Evolutionary conservation across 2,113 vertebrate genomes (phyloP).

Genomic region (Aptenodytes forsteri): DNA sequence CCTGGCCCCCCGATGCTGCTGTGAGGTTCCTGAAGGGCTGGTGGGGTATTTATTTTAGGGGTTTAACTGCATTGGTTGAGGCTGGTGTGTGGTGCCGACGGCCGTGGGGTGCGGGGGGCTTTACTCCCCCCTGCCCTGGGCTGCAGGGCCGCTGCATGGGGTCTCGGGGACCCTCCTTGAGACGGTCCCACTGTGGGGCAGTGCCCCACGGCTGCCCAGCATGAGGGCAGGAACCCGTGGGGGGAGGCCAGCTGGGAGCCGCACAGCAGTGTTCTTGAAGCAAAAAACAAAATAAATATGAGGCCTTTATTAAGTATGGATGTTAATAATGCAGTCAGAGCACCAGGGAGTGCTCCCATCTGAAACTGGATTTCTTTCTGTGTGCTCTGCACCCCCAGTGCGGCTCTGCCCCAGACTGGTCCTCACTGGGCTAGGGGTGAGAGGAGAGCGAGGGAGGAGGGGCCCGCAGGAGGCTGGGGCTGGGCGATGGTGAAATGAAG

Average conservation of each 20-base stretch:
- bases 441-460: background rate
- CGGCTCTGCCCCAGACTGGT: background rate
- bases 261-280: background rate
- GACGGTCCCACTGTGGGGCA: background rate
- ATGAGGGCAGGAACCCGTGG: background rate
- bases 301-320: background rate
- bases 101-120: background rate
- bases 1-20: background rate
- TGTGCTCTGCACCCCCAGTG: background rate
- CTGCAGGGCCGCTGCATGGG: background rate
- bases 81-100: accelerated
- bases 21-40: too few relatives aligned
- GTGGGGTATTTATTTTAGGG: accelerated
- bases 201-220: accelerated
- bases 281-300: background rate
- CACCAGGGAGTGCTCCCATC: background rate
- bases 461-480: background rate
- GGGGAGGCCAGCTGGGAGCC: background rate
- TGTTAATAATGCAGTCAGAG: background rate
- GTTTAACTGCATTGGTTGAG: background rate
- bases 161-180: background rate
- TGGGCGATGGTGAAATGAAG: background rate
- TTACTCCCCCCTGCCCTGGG: background rate
- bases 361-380: background rate
- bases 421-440: too few relatives aligned